Evolutionary conservation across 1,140 invertebrate genomes (phyloP).

Genomic region (Meteorus sp.): DNA sequence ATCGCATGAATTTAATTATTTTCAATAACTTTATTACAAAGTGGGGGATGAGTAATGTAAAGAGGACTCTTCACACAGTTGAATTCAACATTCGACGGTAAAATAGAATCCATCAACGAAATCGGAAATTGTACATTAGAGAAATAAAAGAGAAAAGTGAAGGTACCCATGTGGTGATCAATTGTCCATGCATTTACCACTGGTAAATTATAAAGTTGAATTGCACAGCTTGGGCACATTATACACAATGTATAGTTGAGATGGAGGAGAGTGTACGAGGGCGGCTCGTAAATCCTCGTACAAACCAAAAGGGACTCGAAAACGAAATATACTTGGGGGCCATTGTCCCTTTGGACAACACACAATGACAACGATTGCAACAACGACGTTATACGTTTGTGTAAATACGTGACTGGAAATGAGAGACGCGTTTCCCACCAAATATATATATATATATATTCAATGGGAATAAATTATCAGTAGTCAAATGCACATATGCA

Average conservation of each 20-base stretch:
- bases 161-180: not conserved
- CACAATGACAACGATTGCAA: constrained; percentile 12
- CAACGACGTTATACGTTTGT: no score
- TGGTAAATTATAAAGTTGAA: not conserved
- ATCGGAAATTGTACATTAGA: not conserved
- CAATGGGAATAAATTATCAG: constrained; percentile 18
- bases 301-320: constrained; percentile 9
- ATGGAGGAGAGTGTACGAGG: not conserved
- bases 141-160: not conserved
- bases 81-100: no score
- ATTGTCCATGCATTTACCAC: constrained; percentile 3
- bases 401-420: constrained; percentile 23
- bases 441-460: not conserved
- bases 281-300: constrained; percentile 12
- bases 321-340: not conserved
- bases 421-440: constrained; percentile 20
- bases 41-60: no score
- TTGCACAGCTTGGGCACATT: not conserved
- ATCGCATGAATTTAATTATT: no score
- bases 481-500: not conserved
- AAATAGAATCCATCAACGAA: no score
- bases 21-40: no score
- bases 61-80: no score
- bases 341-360: constrained; percentile 12
- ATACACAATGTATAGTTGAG: no score